Base-by-base conservation (phyloP, 2,888 invertebrate genomes). In the Lasioglossum figueresi region DNA sequence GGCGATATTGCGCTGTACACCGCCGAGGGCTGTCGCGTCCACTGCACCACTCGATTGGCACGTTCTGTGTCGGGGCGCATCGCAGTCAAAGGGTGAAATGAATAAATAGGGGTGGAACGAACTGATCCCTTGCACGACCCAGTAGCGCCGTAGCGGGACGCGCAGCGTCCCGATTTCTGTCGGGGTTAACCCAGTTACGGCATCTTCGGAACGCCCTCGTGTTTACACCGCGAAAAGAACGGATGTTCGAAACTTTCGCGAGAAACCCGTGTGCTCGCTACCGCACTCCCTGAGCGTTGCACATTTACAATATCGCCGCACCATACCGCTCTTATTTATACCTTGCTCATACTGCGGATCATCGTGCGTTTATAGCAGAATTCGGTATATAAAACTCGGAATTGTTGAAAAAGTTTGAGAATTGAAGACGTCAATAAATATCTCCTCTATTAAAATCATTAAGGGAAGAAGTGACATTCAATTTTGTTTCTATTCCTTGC, bases 161-260 rank as follows among this genome's bases (percentile, higher is more conserved):
- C 77, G 74, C 80, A 27, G 77, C 82, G 85, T 85, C 82, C 83
- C 74, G 76, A 80, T 83, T 86, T 77, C 83, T 79, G 72, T 78
- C 77, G 83, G 78, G 85, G 76, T 82, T 90, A 90, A 90, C 90
- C 90, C 81, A 90, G 82, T 90, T 90, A 88, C 83, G 76, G 68
- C 73, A 82, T 87, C 82, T 86, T 87, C 48, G 84, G 84, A 84
- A 87, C 87, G 87, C 85, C 86, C 84, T 88, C 83, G 83, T 89
- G 89, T 89, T 89, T 89, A 89, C 79, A 85, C 83, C 87, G 88
- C 83, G 79, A 82, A 80, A 85, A 76, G 76, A 74, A 85, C 37
- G 72, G 40, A 70, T 56, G 72, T 81, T 79, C 40, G 83, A 79
- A 87, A 84, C 71, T 77, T 79, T 14, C 12, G 8, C n/a, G 76